Evolutionary conservation across 1,140 invertebrate genomes (phyloP), one percentile per base, ranked within the genome.

Genomic region (Branchinecta lindahli): DNA sequence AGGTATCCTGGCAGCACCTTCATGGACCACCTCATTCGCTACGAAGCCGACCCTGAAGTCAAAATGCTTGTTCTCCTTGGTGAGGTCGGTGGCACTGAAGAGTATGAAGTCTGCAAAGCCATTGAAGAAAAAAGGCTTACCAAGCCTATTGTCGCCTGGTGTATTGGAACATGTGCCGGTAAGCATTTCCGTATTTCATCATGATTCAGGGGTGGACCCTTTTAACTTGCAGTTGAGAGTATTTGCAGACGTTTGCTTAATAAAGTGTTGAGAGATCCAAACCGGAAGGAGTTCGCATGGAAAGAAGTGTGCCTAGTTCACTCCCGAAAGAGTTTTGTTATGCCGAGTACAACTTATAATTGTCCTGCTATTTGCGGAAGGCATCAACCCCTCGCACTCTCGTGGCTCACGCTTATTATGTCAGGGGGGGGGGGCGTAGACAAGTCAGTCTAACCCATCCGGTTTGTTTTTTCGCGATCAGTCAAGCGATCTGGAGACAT

Each of bases 51-150:
- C 72, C 83, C 85, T 21, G 80, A 85, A 72, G 85, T 94, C 7
- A 98, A 99, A 77, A 90, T 99, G 86, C 87, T 99, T 75, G 90
- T 99, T 8, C 78, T 99, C 0, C 81, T 99, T 20, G 96, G 96
- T 18, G 96, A 99, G 81, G 95, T 99, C 45, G 96, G 96, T 12
- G 96, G 96, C n/a, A 85, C 90, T n/a, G 96, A 99, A 80, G 96
- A 99, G 77, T 99, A 99, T 78, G 90, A 96, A 77, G 93, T 99
- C 8, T 95, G 94, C 74, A 82, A 88, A 61, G 94, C 94, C 1
- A 82, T 99, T 0, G 85, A 90, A 75, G 83, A 85, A 65, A 86
- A 87, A 8, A 82, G 84, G 67, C 87, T 99, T 68, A 95, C 86
- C 18, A 99, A 99, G 78, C 96, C 96, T 0, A 76, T 99, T 61